phyloP scores from a whole-genome alignment of 92 coral and sea anemone species.

The Heteractis magnifica region DNA sequence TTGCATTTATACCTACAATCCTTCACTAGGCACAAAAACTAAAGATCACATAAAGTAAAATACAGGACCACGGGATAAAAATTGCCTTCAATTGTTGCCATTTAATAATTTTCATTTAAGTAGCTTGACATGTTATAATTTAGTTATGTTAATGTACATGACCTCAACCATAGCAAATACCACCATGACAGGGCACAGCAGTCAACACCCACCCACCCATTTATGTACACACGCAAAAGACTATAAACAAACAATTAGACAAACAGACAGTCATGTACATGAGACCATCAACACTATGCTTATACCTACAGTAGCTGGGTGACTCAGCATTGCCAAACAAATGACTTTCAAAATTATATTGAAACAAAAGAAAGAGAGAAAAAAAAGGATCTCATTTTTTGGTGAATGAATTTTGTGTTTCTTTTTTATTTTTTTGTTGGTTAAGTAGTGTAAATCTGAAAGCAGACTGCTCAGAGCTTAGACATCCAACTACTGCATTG shows the following conservation, averaged over 20 bases:
- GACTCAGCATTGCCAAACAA: neutral
- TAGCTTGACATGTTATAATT: constrained; percentile 27
- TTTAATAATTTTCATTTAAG: constrained; percentile 20
- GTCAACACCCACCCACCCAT: constrained; percentile 23
- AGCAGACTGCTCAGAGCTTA: too few relatives aligned
- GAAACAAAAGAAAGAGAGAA: too few relatives aligned
- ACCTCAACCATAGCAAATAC: constrained; percentile 35
- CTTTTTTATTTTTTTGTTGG: too few relatives aligned
- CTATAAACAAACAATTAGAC: neutral
- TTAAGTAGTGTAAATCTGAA: too few relatives aligned
- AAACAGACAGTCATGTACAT: neutral
- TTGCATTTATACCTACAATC: too few relatives aligned
- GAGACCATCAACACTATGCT: neutral
- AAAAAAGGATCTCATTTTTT: too few relatives aligned
- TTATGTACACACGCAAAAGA: neutral
- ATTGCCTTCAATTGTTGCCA: constrained; percentile 27
- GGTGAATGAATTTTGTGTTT: too few relatives aligned
- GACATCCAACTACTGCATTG: too few relatives aligned
- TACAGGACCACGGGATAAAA: constrained; percentile 13
- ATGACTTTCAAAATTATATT: too few relatives aligned
- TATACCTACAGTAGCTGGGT: neutral
- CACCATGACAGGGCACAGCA: constrained; percentile 18
- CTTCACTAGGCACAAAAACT: too few relatives aligned
- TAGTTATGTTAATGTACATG: neutral
- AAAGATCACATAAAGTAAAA: neutral